phyloP scores from a whole-genome alignment of 2,113 vertebrate genomes.

The Dasyornis broadbenti region DNA sequence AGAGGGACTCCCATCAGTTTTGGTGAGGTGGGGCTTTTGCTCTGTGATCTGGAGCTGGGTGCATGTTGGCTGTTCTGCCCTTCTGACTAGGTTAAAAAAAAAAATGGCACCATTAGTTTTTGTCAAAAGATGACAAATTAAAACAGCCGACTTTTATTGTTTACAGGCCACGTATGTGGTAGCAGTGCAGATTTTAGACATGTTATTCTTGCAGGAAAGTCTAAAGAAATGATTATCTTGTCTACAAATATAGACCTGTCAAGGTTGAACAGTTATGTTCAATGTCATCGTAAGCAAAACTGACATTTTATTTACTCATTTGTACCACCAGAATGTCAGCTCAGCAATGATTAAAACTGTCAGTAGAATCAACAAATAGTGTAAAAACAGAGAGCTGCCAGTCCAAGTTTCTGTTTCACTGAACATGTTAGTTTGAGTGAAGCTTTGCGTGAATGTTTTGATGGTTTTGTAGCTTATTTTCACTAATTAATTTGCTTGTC shows the following conservation, averaged over 20 bases:
- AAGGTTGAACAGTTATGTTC: conserved; percentile 42
- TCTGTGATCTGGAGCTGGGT: neutral
- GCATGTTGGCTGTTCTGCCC: neutral
- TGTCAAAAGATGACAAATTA: neutral
- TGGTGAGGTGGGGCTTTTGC: neutral
- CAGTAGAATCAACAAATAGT: conserved; percentile 46
- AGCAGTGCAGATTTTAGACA: neutral
- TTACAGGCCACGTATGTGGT: neutral
- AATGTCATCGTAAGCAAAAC: conserved; percentile 36
- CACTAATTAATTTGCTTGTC: conserved; percentile 48
- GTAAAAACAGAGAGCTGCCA: conserved; percentile 30
- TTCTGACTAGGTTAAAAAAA: neutral
- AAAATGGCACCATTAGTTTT: neutral
- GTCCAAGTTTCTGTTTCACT: conserved; percentile 43
- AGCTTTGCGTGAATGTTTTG: conserved; percentile 47
- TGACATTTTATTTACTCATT: conserved; percentile 63
- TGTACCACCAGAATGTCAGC: conserved; percentile 51
- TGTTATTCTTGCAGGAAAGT: conserved; percentile 39
- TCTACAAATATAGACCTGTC: conserved; percentile 36
- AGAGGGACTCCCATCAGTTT: neutral
- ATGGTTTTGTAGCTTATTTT: conserved; percentile 53
- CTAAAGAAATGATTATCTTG: conserved; percentile 30
- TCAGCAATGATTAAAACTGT: conserved; percentile 52
- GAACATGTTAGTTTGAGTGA: conserved; percentile 38
- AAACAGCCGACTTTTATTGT: neutral